Base-by-base conservation (phyloP, 2,113 vertebrate genomes). In the Dicrurus megarhynchus region DNA sequence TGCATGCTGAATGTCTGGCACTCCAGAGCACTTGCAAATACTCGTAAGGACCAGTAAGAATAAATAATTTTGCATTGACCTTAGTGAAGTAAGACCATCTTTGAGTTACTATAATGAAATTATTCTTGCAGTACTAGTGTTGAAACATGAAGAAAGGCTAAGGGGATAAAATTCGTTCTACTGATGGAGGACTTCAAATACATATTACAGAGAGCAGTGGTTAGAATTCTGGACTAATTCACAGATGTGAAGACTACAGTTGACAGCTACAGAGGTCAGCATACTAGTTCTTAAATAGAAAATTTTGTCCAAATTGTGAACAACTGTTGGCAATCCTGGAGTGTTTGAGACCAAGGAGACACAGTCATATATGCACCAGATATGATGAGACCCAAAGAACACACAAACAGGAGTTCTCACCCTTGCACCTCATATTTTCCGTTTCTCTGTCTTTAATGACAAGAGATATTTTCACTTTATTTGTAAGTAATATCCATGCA, bases 341-440 rank as follows among this genome's bases (percentile, higher is more conserved):
- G 49, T 47, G 65, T 56, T 71, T 63, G n/a, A 41, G 24, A 47
- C 16, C 18, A 37, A 61, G 16, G 41, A 55, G 28, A 41, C 19
- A 55, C 3, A 75, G 18, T 30, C 18, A 19, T 22, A 18, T 19
- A 33, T 0, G 1, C 19, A 55, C 7, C 15, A 26, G 26, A n/a
- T 47, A 55, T 16, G 13, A 39, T 35, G 41, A 70, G 13, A 63
- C 24, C 13, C 74, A 53, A 61, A 46, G 15, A 60, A 23, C 8
- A 69, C 28, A 71, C 7, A 47, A 63, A 55, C 30, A 63, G 47
- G 20, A 26, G 16, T 35, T 55, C n/a, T 55, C 24, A 49, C 2
- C 7, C 30, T 79, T 55, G 19, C 7, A 21, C 7, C 63, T 55
- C 13, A 7, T 16, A 17, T 20, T 47, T 16, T 35, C 24, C 6